Conservation (phyloP, 2,888 invertebrate genomes). For the Phengaris arion region DNA sequence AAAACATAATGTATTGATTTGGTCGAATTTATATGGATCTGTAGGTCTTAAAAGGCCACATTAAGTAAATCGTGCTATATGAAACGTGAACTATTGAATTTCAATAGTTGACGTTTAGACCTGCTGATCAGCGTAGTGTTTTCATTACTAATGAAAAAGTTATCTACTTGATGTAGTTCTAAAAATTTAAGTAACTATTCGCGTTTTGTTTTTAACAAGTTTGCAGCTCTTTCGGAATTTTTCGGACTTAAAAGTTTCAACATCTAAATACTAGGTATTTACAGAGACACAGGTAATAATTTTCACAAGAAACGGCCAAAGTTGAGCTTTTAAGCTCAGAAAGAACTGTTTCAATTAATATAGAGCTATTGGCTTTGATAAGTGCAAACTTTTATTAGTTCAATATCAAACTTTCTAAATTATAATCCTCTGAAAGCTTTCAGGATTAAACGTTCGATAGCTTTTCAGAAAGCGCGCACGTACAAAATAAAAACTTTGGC, state of each 20-base stretch:
- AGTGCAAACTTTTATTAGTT: conserved; percentile 28
- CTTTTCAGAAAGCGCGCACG: conserved; percentile 8
- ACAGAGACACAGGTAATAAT: not conserved
- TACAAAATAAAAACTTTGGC: conserved; percentile 11
- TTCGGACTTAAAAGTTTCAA: not conserved
- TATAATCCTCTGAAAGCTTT: conserved; percentile 24
- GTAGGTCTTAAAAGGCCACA: too few relatives aligned
- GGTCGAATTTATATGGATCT: too few relatives aligned
- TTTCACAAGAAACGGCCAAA: not conserved
- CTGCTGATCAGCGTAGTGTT: too few relatives aligned
- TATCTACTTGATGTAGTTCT: too few relatives aligned
- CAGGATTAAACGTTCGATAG: conserved; percentile 2
- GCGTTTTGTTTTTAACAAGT: too few relatives aligned
- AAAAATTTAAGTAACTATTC: too few relatives aligned
- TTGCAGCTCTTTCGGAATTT: too few relatives aligned
- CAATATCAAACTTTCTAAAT: conserved; percentile 25
- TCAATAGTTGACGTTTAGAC: too few relatives aligned
- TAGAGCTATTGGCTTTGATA: conserved; percentile 17
- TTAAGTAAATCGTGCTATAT: too few relatives aligned
- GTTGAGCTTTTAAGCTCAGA: not conserved
- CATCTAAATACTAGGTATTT: not conserved
- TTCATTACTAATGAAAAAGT: too few relatives aligned
- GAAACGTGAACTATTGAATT: too few relatives aligned
- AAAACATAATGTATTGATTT: too few relatives aligned
- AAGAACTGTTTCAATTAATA: conserved; percentile 23